Evolutionary conservation across 2,888 invertebrate species (phyloP), one percentile per base, ranked within the genome.

Genomic region (Drosophila niveifrons): DNA sequence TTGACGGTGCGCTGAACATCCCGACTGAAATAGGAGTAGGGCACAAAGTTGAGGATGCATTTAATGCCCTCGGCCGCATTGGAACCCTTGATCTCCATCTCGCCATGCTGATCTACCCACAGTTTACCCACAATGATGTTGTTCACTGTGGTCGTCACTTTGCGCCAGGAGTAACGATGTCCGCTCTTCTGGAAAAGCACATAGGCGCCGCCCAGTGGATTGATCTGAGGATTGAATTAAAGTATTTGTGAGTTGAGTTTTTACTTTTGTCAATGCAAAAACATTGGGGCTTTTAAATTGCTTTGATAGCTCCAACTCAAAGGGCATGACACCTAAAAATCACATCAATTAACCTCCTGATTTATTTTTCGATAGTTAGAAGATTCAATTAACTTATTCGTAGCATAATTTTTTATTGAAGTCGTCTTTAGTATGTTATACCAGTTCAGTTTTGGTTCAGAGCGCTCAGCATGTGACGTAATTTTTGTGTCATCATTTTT

Each of bases 21-120:
- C 89, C 98, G 95, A 76, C 98, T 97, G 93, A 99, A 99, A 94
- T 99, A 99, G 74, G 98, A 98, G 93, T 99, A 99, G 18, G 99
- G 98, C 91, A 97, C 96, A 93, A 98, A 99, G 93, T 99, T 99
- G 82, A 99, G 94, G 91, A 98, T 97, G 93, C 99, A 99, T 92
- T 97, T 97, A 91, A 98, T 97, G 56, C 98, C 98, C 57, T 96
- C 95, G 47, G 95, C 96, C 75, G 97, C 96, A 91, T 99, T 99
- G 82, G 94, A 94, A 70, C 96, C 96, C 67, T 95, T 94, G 76
- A 99, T 99, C 92, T 99, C 98, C 98, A 98, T 99, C 92, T 99
- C 99, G 48, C 99, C 99, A 92, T 99, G 98, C 93, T 99, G 98
- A 94, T 99, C 99, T 66, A 99, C 98, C 99, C 99, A 99, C 82